These are phyloP conservation scores for Trichonephila clavipes DNA, from an alignment of 1,140 invertebrate species.

Conservation along the genomic window DNA sequence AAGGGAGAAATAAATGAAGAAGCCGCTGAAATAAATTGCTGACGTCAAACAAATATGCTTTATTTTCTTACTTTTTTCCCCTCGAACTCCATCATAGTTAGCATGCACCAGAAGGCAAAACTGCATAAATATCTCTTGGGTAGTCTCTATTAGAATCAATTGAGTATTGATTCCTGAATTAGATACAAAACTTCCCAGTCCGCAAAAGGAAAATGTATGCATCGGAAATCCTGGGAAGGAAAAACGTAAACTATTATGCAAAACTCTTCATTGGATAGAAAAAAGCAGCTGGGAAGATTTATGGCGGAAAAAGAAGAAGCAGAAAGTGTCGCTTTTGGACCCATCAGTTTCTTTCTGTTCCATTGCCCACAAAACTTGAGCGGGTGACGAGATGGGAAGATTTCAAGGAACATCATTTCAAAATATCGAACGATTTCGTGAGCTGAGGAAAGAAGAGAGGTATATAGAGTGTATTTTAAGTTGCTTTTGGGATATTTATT, in stretches of 20 bases:
- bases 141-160: conserved; percentile 24
- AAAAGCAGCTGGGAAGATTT: background rate
- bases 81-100: background rate
- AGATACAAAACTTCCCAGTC: conserved; percentile 1
- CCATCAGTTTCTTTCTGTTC: conserved; percentile 34
- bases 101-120: background rate
- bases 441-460: background rate
- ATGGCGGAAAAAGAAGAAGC: conserved; percentile 30
- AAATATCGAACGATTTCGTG: conserved; percentile 22
- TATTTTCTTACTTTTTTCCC: background rate
- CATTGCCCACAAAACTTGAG: conserved; percentile 14
- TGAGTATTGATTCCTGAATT: conserved; percentile 26
- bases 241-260: conserved; percentile 38
- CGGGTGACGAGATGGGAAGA: conserved; percentile 15
- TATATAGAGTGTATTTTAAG: conserved; percentile 28
- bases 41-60: background rate
- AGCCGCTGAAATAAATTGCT: background rate
- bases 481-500: conserved; percentile 29
- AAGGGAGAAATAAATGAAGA: background rate
- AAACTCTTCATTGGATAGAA: conserved; percentile 2
- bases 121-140: background rate
- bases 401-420: conserved; percentile 27
- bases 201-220: conserved; percentile 1
- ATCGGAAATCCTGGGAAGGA: background rate
- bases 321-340: conserved; percentile 34